Conservation (phyloP, 2,797 vertebrate genomes). For the Loriculus beryllinus region DNA sequence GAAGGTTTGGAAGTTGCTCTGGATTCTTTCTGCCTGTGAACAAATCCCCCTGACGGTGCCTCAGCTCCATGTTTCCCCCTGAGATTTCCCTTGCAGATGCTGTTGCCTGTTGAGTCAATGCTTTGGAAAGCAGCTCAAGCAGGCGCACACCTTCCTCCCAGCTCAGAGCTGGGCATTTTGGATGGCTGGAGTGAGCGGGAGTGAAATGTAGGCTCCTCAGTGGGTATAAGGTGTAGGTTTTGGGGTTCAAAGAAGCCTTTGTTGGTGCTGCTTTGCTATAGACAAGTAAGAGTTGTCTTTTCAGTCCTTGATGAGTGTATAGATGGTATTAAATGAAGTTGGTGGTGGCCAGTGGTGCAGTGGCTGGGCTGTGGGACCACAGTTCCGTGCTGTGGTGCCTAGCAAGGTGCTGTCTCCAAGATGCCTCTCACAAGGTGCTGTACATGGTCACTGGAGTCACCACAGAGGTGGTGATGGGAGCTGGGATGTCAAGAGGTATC, state of each 20-base stretch:
- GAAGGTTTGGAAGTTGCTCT: not conserved
- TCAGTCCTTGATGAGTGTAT: accelerated
- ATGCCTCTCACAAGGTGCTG: not conserved
- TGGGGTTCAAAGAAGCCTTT: not conserved
- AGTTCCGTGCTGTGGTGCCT: not conserved
- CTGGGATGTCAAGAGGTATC: accelerated
- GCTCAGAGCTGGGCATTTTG: not conserved
- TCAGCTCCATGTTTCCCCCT: not conserved
- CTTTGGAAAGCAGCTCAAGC: not conserved
- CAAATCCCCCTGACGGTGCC: accelerated
- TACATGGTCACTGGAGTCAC: not conserved
- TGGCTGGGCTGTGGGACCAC: not conserved
- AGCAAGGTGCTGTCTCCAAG: not conserved
- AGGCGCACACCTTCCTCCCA: accelerated
- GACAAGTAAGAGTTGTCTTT: not conserved
- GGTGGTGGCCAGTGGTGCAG: not conserved
- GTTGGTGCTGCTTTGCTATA: not conserved
- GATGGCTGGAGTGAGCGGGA: not conserved
- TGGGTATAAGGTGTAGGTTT: not conserved
- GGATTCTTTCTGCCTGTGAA: not conserved
- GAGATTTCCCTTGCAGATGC: accelerated
- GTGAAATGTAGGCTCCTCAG: not conserved
- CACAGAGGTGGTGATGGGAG: not conserved
- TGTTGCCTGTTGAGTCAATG: accelerated
- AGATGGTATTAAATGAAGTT: not conserved